These are phyloP conservation scores for Heliconius hortense DNA, from an alignment of 2,888 invertebrate genomes.

Conservation along the genomic window DNA sequence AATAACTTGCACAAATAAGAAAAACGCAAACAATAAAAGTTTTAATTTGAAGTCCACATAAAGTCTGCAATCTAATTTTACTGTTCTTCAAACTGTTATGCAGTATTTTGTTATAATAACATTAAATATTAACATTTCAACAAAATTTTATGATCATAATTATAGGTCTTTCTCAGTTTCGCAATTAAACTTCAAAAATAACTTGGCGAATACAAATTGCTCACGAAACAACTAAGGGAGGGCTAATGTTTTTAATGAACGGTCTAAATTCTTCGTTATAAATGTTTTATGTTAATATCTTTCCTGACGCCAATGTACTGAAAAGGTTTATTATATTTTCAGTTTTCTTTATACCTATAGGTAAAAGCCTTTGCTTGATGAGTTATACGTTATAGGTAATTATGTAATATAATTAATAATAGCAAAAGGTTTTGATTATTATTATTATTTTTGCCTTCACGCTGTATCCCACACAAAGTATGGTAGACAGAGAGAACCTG, in stretches of 20 bases:
- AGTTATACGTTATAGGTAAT: not conserved
- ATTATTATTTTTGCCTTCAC: too few species aligned
- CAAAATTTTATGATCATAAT: conserved; percentile 18
- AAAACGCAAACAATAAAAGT: conserved; percentile 3
- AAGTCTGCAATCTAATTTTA: conserved; percentile 11
- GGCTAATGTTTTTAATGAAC: conserved; percentile 59
- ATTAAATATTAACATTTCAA: conserved; percentile 21
- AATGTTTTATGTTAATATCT: conserved; percentile 22
- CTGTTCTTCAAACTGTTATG: conserved; percentile 10
- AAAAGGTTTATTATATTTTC: not conserved
- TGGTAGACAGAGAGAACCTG: too few species aligned
- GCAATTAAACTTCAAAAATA: conserved; percentile 49
- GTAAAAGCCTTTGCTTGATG: not conserved
- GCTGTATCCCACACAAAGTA: too few species aligned
- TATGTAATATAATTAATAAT: too few species aligned
- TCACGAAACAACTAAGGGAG: conserved; percentile 56
- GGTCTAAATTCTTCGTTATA: conserved; percentile 60
- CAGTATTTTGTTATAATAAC: conserved; percentile 17
- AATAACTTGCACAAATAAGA: not conserved
- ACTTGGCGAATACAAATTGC: conserved; percentile 54
- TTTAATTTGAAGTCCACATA: not conserved
- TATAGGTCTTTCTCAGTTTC: conserved; percentile 21
- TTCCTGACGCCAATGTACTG: not conserved
- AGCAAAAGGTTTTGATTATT: too few species aligned
- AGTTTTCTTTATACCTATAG: not conserved